Evolutionary conservation across 2,797 vertebrate species (phyloP).

Genomic region (Hipposideros larvatus): DNA sequence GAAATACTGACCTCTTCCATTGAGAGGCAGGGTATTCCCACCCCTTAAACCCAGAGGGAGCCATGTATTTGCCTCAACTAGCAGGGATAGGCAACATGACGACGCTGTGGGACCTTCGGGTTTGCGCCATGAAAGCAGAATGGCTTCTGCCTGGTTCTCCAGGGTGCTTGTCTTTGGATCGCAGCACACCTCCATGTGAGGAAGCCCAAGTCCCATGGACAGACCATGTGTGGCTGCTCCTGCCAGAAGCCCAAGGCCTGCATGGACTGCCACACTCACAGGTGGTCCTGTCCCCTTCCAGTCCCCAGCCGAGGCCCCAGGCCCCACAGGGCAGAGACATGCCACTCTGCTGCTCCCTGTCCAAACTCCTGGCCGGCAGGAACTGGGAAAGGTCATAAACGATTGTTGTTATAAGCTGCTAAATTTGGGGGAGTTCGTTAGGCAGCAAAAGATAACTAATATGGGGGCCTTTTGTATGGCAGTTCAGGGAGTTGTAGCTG

Average conservation of each 20-base stretch:
- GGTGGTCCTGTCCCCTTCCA: not conserved
- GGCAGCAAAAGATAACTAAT: not conserved
- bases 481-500: too few relatives aligned
- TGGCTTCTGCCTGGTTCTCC: not conserved
- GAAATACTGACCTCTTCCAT: too few relatives aligned
- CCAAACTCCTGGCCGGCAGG: not conserved
- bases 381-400: not conserved
- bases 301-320: not conserved
- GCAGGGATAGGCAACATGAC: not conserved
- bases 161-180: not conserved
- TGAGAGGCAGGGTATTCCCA: not conserved
- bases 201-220: not conserved
- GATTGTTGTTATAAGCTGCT: not conserved
- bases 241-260: not conserved
- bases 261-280: not conserved
- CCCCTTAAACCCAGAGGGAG: fast-evolving
- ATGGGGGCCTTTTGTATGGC: fast-evolving
- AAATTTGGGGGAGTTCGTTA: not conserved
- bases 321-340: not conserved
- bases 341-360: not conserved
- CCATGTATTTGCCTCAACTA: not conserved
- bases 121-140: not conserved
- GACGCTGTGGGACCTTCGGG: too few relatives aligned
- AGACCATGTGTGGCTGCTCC: not conserved
- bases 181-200: not conserved